These are phyloP conservation scores for Taphrorychus bicolor DNA, from an alignment of 2,888 invertebrate species.

Conservation along the genomic window DNA sequence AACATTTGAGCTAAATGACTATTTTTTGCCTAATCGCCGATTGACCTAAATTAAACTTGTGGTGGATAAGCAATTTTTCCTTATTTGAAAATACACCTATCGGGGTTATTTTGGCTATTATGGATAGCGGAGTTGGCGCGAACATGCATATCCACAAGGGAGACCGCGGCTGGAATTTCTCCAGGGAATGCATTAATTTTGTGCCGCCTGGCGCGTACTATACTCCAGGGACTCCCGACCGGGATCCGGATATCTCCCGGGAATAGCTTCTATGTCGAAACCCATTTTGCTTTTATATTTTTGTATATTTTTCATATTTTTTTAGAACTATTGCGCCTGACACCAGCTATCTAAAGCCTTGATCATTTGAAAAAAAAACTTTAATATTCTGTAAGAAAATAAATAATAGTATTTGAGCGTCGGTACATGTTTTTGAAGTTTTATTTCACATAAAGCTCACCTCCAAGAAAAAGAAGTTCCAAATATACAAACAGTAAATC, in stretches of 20 bases:
- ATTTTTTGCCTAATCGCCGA: too few relatives aligned
- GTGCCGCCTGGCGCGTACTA: conserved; percentile 79
- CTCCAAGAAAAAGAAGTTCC: background rate
- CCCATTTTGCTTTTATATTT: conserved; percentile 57
- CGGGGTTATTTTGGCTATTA: conserved; percentile 45
- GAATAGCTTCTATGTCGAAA: conserved; percentile 56
- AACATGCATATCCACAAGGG: conserved; percentile 56
- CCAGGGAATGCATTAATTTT: conserved; percentile 75
- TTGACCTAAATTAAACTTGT: background rate
- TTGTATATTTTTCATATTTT: conserved; percentile 33
- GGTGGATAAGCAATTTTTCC: conserved; percentile 1
- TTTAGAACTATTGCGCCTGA: conserved; percentile 1
- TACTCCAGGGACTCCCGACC: conserved; percentile 64
- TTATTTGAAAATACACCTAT: conserved; percentile 3
- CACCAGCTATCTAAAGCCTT: too few relatives aligned
- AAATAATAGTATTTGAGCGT: too few relatives aligned
- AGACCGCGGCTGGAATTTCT: conserved; percentile 69
- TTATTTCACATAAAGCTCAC: background rate
- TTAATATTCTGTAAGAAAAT: too few relatives aligned
- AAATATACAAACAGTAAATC: conserved; percentile 3
- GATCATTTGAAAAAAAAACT: too few relatives aligned
- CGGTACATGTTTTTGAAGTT: background rate
- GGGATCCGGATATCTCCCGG: conserved; percentile 48
- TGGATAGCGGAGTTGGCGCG: conserved; percentile 45
- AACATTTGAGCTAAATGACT: too few relatives aligned